These are phyloP conservation scores for Alethe castanea DNA, from an alignment of 2,113 vertebrate genomes.

Conservation along the genomic window DNA sequence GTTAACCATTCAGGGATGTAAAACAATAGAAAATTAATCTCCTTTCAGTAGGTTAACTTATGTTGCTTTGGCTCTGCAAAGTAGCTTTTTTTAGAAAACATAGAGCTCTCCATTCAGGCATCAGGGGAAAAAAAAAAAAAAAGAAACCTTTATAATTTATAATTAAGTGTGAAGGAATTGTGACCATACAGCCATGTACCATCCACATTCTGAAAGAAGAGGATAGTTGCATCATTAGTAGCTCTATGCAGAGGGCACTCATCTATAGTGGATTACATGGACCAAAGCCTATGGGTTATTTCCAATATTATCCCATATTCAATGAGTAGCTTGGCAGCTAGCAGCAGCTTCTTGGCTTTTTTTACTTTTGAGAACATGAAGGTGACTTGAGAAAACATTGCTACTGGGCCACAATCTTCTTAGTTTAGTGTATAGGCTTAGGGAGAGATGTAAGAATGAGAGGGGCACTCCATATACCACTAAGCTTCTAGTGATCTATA, in stretches of 20 bases:
- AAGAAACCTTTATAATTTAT: neutral
- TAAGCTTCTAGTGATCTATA: neutral
- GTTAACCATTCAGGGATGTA: neutral
- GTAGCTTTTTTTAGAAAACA: neutral
- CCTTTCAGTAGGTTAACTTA: neutral
- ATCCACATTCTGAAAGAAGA: neutral
- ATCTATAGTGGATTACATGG: neutral
- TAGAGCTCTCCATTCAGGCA: neutral
- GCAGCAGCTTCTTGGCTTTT: neutral
- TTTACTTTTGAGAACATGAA: neutral
- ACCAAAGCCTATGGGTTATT: neutral
- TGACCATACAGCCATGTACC: neutral
- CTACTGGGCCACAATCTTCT: neutral
- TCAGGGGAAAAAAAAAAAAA: neutral
- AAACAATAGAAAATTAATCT: neutral
- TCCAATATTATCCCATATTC: neutral
- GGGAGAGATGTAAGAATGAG: neutral
- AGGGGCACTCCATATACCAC: neutral
- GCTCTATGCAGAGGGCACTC: neutral
- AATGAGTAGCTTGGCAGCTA: neutral
- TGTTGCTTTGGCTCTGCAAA: neutral
- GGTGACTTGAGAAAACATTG: neutral
- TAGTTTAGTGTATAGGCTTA: neutral
- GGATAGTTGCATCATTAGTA: neutral
- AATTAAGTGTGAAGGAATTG: neutral